phyloP scores from a whole-genome alignment of 2,888 invertebrate genomes.

The Erpobdella octoculata region DNA sequence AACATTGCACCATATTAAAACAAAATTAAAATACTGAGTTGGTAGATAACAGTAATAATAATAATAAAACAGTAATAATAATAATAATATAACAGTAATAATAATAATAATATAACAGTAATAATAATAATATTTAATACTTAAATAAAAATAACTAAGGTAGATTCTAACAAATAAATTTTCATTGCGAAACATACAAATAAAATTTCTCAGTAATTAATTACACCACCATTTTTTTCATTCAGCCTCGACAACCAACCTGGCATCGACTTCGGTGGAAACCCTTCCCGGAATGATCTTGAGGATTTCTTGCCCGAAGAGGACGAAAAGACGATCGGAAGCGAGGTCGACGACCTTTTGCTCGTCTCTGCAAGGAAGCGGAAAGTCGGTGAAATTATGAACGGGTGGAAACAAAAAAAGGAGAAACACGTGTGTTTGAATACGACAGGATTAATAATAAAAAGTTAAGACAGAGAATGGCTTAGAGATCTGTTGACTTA shows the following conservation, averaged over 20 bases:
- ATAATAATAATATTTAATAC: background rate
- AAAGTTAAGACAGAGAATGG: too few relatives aligned
- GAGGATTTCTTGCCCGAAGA: slow-evolving; percentile 92
- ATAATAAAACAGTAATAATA: too few relatives aligned
- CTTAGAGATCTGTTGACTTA: too few relatives aligned
- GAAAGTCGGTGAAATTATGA: background rate
- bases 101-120: background rate
- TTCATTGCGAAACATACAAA: background rate
- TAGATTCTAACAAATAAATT: background rate
- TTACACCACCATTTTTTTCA: too few relatives aligned
- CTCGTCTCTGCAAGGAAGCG: slow-evolving; percentile 56
- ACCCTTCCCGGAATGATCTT: slow-evolving; percentile 94
- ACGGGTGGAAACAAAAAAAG: background rate
- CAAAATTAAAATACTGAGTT: too few relatives aligned
- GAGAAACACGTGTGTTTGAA: too few relatives aligned
- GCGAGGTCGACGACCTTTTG: slow-evolving; percentile 73
- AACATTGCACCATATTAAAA: too few relatives aligned
- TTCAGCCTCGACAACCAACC: too few relatives aligned
- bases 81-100: background rate
- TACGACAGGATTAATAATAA: too few relatives aligned
- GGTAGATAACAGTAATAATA: too few relatives aligned
- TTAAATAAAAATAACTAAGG: background rate
- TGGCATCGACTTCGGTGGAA: slow-evolving; percentile 90
- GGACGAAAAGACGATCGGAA: slow-evolving; percentile 84
- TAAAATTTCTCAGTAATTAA: too few relatives aligned